Base-by-base conservation (phyloP, 2,888 invertebrate genomes). In the Polyommatus icarus region DNA sequence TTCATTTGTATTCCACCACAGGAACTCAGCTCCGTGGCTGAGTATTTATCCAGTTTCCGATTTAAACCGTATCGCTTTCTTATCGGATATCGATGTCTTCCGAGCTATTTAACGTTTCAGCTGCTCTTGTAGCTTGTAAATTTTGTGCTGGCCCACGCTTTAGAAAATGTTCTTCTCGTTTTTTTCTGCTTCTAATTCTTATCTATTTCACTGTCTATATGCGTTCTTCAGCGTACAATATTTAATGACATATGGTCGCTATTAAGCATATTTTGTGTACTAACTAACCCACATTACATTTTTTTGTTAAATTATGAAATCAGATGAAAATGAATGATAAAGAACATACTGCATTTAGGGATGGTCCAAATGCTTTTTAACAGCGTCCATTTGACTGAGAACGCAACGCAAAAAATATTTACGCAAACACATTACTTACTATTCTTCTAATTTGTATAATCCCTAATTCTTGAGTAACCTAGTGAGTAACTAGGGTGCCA, bases 1-100 rank as follows among this genome's bases (percentile, higher is more conserved):
- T 91, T 91, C 92, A 93, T 94, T 93, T 93, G 94, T 93, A 93
- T 94, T 93, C 93, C 90, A 91, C 92, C 92, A 89, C 87, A 87
- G 89, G 88, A 87, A 85, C 89, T 88, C 86, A 85, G 90, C 90
- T 92, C 90, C 88, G 90, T 90, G 88, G 90, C 88, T 87, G 87
- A 88, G 86, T 89, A 90, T 92, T 93, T 92, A 92, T 92, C 89
- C 89, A 90, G 90, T 91, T 88, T 89, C 85, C 90, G 91, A 91
- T 91, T 92, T 88, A 87, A 90, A 89, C 90, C 79, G 81, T 79
- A 81, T 82, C 82, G 80, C 82, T 80, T 81, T 78, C 82, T 83
- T 82, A 83, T 82, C 80, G 80, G 80, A 78, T 32, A 67, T 67
- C 67, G 67, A 67, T 67, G 67, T 67, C 67, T 67, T 67, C 67